Evolutionary conservation across 2,888 invertebrate species (phyloP).

Genomic region (Tinea pellionella): DNA sequence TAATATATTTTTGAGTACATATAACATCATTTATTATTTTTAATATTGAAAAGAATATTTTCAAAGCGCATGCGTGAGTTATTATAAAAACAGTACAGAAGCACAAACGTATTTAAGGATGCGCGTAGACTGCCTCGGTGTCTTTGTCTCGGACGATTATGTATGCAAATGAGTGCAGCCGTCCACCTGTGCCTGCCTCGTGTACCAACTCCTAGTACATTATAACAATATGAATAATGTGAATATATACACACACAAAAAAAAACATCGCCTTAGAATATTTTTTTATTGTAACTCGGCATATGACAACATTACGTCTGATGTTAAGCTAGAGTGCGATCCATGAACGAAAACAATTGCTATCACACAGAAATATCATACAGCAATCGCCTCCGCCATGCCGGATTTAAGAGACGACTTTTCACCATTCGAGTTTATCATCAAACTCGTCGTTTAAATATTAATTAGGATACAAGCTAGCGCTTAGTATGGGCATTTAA

Average conservation of each 20-base stretch:
- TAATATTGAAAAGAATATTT: neutral
- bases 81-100: neutral
- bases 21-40: neutral
- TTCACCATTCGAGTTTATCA: too few relatives aligned
- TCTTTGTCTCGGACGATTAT: slow-evolving; percentile 58
- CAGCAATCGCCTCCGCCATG: too few relatives aligned
- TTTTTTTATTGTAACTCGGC: too few relatives aligned
- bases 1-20: slow-evolving; percentile 1
- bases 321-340: too few relatives aligned
- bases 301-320: too few relatives aligned
- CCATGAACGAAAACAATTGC: too few relatives aligned
- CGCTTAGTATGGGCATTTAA: too few relatives aligned
- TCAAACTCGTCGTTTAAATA: too few relatives aligned
- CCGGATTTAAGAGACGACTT: too few relatives aligned
- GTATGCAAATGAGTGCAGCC: slow-evolving; percentile 43
- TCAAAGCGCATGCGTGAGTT: neutral
- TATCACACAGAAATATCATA: too few relatives aligned
- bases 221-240: neutral
- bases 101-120: neutral
- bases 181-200: slow-evolving; percentile 53
- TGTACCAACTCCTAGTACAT: slow-evolving; percentile 30
- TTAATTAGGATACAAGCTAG: too few relatives aligned
- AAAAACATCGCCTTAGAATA: neutral
- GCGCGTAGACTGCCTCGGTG: slow-evolving; percentile 33
- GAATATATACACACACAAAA: too few relatives aligned